phyloP scores from a whole-genome alignment of 2,888 invertebrate genomes.

The Tipula helvola region DNA sequence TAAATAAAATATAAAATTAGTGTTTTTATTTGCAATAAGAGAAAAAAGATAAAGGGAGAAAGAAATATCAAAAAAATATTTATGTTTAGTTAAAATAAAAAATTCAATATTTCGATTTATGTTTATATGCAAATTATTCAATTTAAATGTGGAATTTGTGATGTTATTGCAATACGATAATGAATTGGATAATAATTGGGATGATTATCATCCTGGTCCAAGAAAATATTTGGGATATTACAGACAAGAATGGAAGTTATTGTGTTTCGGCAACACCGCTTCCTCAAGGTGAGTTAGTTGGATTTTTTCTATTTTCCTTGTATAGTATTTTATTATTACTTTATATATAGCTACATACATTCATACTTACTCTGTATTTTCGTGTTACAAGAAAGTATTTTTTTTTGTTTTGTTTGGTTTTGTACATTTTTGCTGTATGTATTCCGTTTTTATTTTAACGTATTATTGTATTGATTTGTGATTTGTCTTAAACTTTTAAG shows the following conservation, averaged over 20 bases:
- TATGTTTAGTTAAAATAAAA: neutral
- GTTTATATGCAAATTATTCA: neutral
- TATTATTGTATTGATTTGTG: neutral
- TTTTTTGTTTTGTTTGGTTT: neutral
- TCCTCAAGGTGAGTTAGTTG: constrained; percentile 28
- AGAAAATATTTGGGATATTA: neutral
- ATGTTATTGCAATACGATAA: constrained; percentile 20
- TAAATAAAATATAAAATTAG: neutral
- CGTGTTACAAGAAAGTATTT: neutral
- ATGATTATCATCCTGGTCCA: constrained; percentile 32
- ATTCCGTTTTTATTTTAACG: neutral
- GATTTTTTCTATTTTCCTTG: neutral
- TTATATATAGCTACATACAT: neutral
- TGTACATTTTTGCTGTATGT: neutral
- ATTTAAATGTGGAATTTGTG: constrained; percentile 10
- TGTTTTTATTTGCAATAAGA: neutral
- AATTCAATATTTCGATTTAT: neutral
- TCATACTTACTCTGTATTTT: neutral
- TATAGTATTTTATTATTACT: neutral
- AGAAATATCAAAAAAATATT: neutral
- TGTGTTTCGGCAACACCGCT: constrained; percentile 31
- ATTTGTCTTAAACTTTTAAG: neutral
- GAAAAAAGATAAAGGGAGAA: neutral
- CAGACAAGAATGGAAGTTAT: neutral
- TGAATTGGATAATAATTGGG: constrained; percentile 34